These are phyloP conservation scores for Sardinella longiceps DNA, from an alignment of 2,797 vertebrate species.

Conservation along the genomic window DNA sequence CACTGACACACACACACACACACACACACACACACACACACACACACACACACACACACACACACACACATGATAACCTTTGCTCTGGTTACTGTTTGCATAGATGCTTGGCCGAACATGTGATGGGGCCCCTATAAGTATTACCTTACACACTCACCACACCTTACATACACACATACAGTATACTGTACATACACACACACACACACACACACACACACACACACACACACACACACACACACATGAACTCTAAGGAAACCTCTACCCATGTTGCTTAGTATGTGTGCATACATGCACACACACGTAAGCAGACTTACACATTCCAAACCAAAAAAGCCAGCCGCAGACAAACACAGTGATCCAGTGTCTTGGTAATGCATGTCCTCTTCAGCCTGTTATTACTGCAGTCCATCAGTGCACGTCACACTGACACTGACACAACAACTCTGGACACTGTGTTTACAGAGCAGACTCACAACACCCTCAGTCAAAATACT, in stretches of 20 bases:
- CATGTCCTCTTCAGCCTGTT: background rate
- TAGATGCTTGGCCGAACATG: background rate
- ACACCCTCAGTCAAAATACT: background rate
- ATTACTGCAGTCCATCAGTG: background rate
- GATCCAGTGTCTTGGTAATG: background rate
- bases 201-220: background rate
- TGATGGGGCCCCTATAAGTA: background rate
- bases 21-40: background rate
- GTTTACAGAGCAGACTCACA: background rate
- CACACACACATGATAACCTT: slow-evolving; percentile 1
- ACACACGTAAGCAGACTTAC: too few species aligned
- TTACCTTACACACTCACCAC: slow-evolving; percentile 5
- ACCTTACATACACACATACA: background rate
- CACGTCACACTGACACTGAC: background rate
- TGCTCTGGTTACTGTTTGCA: slow-evolving; percentile 10
- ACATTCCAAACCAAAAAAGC: background rate
- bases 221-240: slow-evolving; percentile 11
- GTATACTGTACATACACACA: too few species aligned
- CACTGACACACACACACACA: background rate
- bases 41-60: slow-evolving; percentile 9
- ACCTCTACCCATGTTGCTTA: too few species aligned
- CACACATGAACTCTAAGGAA: too few species aligned
- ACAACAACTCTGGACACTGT: background rate
- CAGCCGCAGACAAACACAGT: background rate
- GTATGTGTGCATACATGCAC: background rate